A percentile compares a stretch with the other conserved stretches of the same genome.
phyloP scores from a whole-genome alignment of 2,113 vertebrate species.

The Amazona vittata region DNA sequence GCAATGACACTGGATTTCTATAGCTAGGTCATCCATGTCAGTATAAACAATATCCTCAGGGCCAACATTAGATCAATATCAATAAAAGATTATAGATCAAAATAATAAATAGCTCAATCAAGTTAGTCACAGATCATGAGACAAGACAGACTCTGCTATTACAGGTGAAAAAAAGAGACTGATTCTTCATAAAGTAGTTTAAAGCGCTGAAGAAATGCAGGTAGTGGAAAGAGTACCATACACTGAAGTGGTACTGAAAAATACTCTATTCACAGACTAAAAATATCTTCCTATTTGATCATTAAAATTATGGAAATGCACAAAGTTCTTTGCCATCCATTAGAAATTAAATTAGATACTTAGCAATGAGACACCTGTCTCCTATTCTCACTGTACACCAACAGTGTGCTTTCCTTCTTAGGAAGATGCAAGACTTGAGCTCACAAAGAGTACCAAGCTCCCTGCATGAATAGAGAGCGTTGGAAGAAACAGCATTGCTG shows the following conservation, averaged over 20 bases:
- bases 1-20: not conserved
- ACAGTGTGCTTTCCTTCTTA: not conserved
- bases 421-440: not conserved
- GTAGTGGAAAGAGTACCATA: not conserved
- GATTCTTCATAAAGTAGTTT: not conserved
- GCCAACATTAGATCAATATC: not conserved
- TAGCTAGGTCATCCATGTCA: not conserved
- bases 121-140: not conserved
- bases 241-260: not conserved
- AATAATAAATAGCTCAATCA: not conserved
- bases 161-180: not conserved
- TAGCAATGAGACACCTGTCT: not conserved
- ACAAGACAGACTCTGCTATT: not conserved
- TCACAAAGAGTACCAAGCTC: not conserved
- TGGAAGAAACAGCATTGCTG: not conserved
- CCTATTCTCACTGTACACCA: not conserved
- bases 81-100: not conserved
- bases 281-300: not conserved
- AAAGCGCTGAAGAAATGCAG: not conserved
- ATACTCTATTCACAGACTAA: not conserved
- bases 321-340: rapidly evolving
- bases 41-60: not conserved
- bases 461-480: rapidly evolving
- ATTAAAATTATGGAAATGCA: not conserved
- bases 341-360: not conserved